phyloP scores from a whole-genome alignment of 2,888 invertebrate genomes.

The Parelbella ahira region DNA sequence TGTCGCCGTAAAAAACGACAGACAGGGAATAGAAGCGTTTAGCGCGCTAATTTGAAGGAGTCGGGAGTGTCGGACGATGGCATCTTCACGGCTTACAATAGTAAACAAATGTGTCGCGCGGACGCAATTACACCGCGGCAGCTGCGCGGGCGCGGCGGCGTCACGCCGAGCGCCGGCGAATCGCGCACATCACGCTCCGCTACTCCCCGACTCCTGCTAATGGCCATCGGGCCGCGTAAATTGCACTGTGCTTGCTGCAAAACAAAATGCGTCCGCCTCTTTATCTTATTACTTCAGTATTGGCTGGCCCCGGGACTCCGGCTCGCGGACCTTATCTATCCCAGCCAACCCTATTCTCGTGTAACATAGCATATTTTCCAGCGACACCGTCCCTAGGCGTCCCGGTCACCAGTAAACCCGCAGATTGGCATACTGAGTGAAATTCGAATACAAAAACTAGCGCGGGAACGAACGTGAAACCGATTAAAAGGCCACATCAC shows the following conservation, averaged over 20 bases:
- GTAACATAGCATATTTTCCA: constrained; percentile 51
- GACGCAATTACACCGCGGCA: constrained; percentile 61
- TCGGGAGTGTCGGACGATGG: constrained; percentile 67
- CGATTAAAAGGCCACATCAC: constrained; percentile 80
- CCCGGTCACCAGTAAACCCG: constrained; percentile 53
- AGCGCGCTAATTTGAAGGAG: constrained; percentile 73
- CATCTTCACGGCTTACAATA: constrained; percentile 78
- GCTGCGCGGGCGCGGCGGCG: constrained; percentile 40
- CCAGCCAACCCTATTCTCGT: constrained; percentile 49
- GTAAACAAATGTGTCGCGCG: constrained; percentile 77
- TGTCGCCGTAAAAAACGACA: constrained; percentile 32
- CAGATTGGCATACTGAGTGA: constrained; percentile 68
- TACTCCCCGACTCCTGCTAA: constrained; percentile 73
- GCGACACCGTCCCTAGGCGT: constrained; percentile 34
- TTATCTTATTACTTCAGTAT: constrained; percentile 72
- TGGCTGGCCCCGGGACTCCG: constrained; percentile 41
- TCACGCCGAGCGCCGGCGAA: constrained; percentile 58
- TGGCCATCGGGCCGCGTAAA: constrained; percentile 74
- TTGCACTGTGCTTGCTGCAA: constrained; percentile 72
- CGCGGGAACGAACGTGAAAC: constrained; percentile 76
- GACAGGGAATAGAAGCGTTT: constrained; percentile 36
- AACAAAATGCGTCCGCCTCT: constrained; percentile 74
- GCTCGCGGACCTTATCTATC: constrained; percentile 32
- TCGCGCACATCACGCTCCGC: constrained; percentile 71
- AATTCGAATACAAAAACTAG: constrained; percentile 77